A percentile compares a stretch with the other conserved stretches of the same genome.
Conservation (phyloP, 2,797 vertebrate genomes). For the Girardinus metallicus region DNA sequence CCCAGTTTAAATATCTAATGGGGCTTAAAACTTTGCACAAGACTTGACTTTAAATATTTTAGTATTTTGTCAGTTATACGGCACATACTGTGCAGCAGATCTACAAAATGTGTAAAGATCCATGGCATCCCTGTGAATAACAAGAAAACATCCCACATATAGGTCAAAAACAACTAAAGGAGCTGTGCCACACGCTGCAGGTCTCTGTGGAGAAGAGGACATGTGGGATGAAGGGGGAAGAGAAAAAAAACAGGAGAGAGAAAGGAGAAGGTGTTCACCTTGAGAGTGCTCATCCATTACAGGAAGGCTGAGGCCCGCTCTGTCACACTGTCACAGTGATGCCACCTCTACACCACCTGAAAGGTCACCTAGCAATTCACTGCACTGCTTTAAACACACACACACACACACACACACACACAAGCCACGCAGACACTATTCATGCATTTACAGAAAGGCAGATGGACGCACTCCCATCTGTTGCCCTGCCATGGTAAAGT, state of each 20-base stretch:
- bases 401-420: slow-evolving; percentile 18
- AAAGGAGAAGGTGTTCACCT: slow-evolving; percentile 78
- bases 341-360: slow-evolving; percentile 77
- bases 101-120: slow-evolving; percentile 8
- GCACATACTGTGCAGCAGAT: background rate
- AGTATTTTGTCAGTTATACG: background rate
- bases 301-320: slow-evolving; percentile 78
- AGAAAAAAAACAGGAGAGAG: slow-evolving; percentile 44
- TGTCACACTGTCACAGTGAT: slow-evolving; percentile 84
- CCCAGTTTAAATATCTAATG: background rate
- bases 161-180: slow-evolving; percentile 63
- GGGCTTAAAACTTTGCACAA: background rate
- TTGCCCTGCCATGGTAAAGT: slow-evolving; percentile 55
- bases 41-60: background rate
- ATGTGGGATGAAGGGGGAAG: slow-evolving; percentile 54
- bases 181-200: slow-evolving; percentile 44
- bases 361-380: slow-evolving; percentile 82
- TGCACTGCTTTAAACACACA: slow-evolving; percentile 55
- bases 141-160: slow-evolving; percentile 39
- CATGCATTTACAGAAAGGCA: slow-evolving; percentile 51
- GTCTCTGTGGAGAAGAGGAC: slow-evolving; percentile 64
- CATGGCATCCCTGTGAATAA: slow-evolving; percentile 10
- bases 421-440: slow-evolving; percentile 36
- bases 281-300: slow-evolving; percentile 87
- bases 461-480: slow-evolving; percentile 69